These are phyloP conservation scores for Cololabis saira DNA, from an alignment of 2,113 vertebrate species.

Conservation along the genomic window DNA sequence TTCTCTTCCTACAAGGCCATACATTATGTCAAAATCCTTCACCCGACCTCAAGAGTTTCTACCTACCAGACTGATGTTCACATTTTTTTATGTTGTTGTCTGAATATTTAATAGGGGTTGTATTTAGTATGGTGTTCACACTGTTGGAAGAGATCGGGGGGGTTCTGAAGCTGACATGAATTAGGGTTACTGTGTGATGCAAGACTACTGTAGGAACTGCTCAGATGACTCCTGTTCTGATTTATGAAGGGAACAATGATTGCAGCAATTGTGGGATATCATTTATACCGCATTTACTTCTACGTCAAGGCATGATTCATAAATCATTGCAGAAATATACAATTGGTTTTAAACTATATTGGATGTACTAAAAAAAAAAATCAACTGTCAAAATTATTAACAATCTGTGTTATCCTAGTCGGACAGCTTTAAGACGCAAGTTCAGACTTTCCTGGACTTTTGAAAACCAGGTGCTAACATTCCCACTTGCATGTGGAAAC, in stretches of 20 bases:
- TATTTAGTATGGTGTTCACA: neutral
- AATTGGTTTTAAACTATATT: too few relatives aligned
- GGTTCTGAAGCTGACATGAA: neutral
- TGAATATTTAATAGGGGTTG: neutral
- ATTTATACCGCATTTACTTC: too few relatives aligned
- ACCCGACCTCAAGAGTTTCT: neutral
- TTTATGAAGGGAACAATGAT: neutral
- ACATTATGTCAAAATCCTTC: neutral
- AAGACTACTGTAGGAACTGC: neutral
- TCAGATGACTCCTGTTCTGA: neutral
- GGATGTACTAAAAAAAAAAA: too few relatives aligned
- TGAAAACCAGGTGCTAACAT: too few relatives aligned
- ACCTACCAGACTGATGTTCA: neutral
- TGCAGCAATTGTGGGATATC: neutral
- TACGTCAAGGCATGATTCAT: too few relatives aligned
- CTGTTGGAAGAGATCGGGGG: neutral
- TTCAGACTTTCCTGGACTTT: too few relatives aligned
- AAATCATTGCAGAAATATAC: too few relatives aligned
- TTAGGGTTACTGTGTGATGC: slow-evolving; percentile 1
- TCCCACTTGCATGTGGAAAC: too few relatives aligned
- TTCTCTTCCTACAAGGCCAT: neutral
- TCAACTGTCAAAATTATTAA: too few relatives aligned
- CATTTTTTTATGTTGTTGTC: neutral
- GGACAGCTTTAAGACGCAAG: too few relatives aligned
- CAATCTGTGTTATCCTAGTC: too few relatives aligned